These are phyloP conservation scores for Pseudococcus viburni DNA, from an alignment of 2,888 invertebrate genomes.

Conservation along the genomic window DNA sequence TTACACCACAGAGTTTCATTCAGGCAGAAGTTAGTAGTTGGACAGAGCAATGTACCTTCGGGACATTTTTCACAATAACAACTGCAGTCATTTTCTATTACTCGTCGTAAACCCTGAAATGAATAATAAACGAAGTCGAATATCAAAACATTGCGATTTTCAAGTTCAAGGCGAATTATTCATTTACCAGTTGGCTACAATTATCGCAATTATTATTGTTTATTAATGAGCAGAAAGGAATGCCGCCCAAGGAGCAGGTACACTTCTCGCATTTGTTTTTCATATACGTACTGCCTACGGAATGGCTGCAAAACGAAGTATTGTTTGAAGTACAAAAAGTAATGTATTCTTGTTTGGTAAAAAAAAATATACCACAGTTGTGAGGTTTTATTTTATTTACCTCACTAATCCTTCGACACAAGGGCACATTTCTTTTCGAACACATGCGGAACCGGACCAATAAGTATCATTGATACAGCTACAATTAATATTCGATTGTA, in stretches of 20 bases:
- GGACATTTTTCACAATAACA: conserved; percentile 84
- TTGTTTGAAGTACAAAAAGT: background rate
- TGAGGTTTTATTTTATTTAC: conserved; percentile 71
- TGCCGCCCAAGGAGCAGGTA: conserved; percentile 83
- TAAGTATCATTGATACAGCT: conserved; percentile 74
- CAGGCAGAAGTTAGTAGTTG: conserved; percentile 82
- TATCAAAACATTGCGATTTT: background rate
- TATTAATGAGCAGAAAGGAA: conserved; percentile 75
- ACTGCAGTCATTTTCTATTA: conserved; percentile 74
- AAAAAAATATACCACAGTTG: background rate
- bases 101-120: conserved; percentile 74
- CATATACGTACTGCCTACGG: conserved; percentile 81
- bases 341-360: background rate
- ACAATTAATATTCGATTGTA: conserved; percentile 68
- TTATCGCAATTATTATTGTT: conserved; percentile 58
- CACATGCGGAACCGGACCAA: conserved; percentile 85
- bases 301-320: conserved; percentile 71
- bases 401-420: conserved; percentile 81
- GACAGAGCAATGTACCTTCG: conserved; percentile 78
- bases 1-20: conserved; percentile 83
- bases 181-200: conserved; percentile 65
- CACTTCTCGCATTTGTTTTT: conserved; percentile 85
- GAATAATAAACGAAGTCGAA: background rate
- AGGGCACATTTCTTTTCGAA: conserved; percentile 81
- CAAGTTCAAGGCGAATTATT: background rate